A percentile compares a stretch with the other conserved stretches of the same genome.
These are phyloP conservation scores for Netelia fuscicornis DNA, from an alignment of 2,888 invertebrate species.

Conservation along the genomic window DNA sequence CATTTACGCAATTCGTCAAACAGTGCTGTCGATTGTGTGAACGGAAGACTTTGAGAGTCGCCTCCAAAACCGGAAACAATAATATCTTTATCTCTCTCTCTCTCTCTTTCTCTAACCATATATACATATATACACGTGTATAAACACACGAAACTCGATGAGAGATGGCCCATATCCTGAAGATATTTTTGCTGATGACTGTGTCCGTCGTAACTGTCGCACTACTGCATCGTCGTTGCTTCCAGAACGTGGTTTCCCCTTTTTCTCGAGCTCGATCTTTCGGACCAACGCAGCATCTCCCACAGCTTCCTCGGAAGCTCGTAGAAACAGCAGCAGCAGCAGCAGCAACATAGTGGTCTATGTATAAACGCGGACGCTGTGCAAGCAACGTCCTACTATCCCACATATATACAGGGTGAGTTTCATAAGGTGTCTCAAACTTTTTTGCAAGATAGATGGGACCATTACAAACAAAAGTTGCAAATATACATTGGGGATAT, in stretches of 20 bases:
- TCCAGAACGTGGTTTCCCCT: slow-evolving; percentile 27
- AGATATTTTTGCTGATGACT: slow-evolving; percentile 67
- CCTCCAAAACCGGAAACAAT: background rate
- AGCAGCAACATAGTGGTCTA: slow-evolving; percentile 43
- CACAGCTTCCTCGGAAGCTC: slow-evolving; percentile 39
- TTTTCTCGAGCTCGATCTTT: slow-evolving; percentile 37
- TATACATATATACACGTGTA: background rate
- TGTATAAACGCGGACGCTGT: slow-evolving; percentile 53
- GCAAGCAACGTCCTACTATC: slow-evolving; percentile 24
- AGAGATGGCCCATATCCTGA: slow-evolving; percentile 57
- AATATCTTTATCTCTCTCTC: background rate
- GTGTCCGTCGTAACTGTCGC: slow-evolving; percentile 42
- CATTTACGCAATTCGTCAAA: background rate
- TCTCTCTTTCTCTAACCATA: background rate
- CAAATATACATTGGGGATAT: too few relatives aligned
- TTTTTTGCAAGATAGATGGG: too few relatives aligned
- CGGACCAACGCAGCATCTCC: slow-evolving; percentile 62
- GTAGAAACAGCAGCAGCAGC: slow-evolving; percentile 27
- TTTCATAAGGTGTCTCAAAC: too few relatives aligned
- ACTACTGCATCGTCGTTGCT: slow-evolving; percentile 2
- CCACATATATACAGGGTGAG: background rate
- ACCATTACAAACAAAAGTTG: too few relatives aligned
- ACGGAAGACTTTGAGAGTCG: background rate
- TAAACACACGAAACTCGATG: background rate
- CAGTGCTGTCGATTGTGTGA: background rate